Base-by-base conservation (phyloP, 2,888 invertebrate genomes). In the Dione vanillae region DNA sequence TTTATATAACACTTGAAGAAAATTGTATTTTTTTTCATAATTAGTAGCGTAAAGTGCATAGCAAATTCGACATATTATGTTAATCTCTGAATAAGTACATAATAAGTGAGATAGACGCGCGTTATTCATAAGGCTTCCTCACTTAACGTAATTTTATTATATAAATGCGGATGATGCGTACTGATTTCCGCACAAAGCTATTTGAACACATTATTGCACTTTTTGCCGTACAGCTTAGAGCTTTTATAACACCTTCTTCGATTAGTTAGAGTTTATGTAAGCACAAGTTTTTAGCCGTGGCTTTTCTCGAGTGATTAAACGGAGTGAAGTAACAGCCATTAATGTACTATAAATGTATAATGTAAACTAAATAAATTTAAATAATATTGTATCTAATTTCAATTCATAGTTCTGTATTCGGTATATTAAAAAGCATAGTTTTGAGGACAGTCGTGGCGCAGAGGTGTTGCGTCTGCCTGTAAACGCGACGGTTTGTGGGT, bases 81-180 rank as follows among this genome's bases (percentile, higher is more conserved):
- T 59, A 41, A 59, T 59, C 20, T 16, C 20, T 40, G 20, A 16
- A 41, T 43, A 59, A 43, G 41, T 59, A 20, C 20, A 59, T 59
- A 59, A 59, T 20, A 59, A 51, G 20, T 37, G 1, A 65, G 40
- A 65, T 49, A 56, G 47, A 49, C 49, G 19, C 35, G 43, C 19
- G 43, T 11, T 40, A 61, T 70, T 51, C 56, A 64, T 72, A 71
- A 67, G 71, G 73, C 72, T 75, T 75, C 76, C 67, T 74, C 67
- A 71, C 58, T 65, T 51, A 70, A 70, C 49, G 67, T 67, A 67
- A 59, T 67, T 20, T 59, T 67, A 49, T 79, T 77, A 74, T 74
- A 74, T 74, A 75, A 78, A 72, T 72, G 59, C 76, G 74, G 75
- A 75, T 76, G 71, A 75, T 75, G 27, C 73, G 65, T 68, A 72